Percentiles rank a stretch among this genome's conserved stretches.
Conservation (phyloP, 2,888 invertebrate species). For the Amblyjoppa fuscipennis region DNA sequence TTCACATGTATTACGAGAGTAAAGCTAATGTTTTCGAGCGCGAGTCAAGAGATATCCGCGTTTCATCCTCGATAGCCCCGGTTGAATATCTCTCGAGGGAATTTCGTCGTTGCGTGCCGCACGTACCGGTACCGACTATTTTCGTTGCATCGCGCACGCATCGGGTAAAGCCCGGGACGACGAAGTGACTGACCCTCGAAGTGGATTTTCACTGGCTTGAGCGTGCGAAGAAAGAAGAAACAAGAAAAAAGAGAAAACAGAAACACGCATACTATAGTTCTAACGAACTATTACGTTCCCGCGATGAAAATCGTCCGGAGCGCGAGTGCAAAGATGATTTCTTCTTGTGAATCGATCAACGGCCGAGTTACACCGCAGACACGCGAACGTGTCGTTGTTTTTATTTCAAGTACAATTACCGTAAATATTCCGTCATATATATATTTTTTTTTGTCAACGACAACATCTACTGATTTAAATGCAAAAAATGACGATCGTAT, state of each 20-base stretch:
- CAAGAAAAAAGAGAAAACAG: slow-evolving; percentile 7
- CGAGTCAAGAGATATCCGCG: slow-evolving; percentile 37
- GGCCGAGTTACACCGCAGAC: background rate
- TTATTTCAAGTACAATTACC: background rate
- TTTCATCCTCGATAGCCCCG: slow-evolving; percentile 61
- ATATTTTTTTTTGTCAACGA: background rate
- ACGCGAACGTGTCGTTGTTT: background rate
- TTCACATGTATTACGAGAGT: background rate
- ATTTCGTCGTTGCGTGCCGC: slow-evolving; percentile 63
- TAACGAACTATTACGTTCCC: slow-evolving; percentile 24
- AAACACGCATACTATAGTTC: background rate
- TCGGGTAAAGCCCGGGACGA: slow-evolving; percentile 61
- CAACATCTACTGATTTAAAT: too few species aligned
- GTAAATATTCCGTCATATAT: background rate
- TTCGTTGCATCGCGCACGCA: slow-evolving; percentile 63
- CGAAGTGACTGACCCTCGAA: slow-evolving; percentile 64
- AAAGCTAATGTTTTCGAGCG: slow-evolving; percentile 36
- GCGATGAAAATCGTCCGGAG: slow-evolving; percentile 9
- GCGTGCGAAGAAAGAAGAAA: slow-evolving; percentile 45
- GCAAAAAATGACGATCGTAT: too few species aligned
- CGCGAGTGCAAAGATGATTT: slow-evolving; percentile 8
- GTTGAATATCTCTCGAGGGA: slow-evolving; percentile 56
- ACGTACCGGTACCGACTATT: slow-evolving; percentile 61
- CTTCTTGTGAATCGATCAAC: background rate
- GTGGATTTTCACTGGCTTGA: slow-evolving; percentile 50